These are phyloP conservation scores for Scomber colias DNA, from an alignment of 2,113 vertebrate species.

Conservation along the genomic window DNA sequence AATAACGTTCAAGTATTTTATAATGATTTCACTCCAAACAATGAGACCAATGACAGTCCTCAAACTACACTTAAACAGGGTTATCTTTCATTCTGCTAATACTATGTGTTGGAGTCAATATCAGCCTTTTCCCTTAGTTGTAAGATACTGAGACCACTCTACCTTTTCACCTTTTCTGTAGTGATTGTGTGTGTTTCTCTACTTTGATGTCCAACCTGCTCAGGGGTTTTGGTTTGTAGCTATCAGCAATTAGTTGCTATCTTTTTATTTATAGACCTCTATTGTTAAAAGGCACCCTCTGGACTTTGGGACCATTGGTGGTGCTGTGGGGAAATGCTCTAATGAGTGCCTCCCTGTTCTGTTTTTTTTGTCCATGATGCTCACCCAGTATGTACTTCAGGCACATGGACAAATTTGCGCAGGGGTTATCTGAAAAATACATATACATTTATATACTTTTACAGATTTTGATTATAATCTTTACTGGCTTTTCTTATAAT, in stretches of 20 bases:
- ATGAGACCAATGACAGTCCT: not conserved
- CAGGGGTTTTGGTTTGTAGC: not conserved
- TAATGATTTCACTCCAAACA: not conserved
- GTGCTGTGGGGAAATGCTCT: not conserved
- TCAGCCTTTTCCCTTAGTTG: too few relatives aligned
- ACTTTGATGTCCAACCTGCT: not conserved
- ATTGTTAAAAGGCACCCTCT: not conserved
- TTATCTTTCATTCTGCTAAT: not conserved
- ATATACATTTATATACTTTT: too few relatives aligned
- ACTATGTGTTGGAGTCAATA: too few relatives aligned
- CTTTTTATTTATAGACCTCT: not conserved
- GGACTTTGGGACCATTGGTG: not conserved
- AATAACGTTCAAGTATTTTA: not conserved
- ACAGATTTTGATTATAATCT: too few relatives aligned
- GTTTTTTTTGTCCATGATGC: not conserved
- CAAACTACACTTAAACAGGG: not conserved
- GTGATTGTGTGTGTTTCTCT: not conserved
- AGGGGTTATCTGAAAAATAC: too few relatives aligned
- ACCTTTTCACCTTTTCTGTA: not conserved
- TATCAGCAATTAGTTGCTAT: not conserved
- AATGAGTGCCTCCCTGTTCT: not conserved
- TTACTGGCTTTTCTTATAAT: too few relatives aligned
- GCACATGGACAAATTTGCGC: too few relatives aligned
- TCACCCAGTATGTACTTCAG: too few relatives aligned
- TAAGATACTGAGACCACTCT: too few relatives aligned